phyloP scores from a whole-genome alignment of 2,797 vertebrate genomes.

The Trichosurus vulpecula region DNA sequence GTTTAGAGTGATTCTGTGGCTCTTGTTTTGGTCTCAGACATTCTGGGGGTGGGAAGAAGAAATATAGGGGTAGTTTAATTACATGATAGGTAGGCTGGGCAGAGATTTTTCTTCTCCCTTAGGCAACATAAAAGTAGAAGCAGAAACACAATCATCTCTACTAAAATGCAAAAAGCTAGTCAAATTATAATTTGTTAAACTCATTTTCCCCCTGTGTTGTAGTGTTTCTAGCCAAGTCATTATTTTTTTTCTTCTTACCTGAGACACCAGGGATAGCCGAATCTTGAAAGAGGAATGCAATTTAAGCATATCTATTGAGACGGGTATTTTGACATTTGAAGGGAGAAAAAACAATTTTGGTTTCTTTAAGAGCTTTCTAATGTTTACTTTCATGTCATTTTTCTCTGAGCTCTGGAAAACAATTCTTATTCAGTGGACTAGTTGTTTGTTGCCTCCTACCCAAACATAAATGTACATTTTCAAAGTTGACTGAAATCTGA shows the following conservation, averaged over 20 bases:
- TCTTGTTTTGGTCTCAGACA: not conserved
- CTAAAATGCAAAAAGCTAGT: slow-evolving; percentile 58
- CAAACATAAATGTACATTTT: not conserved
- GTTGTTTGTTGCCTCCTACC: slow-evolving; percentile 44
- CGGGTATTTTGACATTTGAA: slow-evolving; percentile 73
- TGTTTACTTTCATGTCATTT: slow-evolving; percentile 68
- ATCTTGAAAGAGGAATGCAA: slow-evolving; percentile 66
- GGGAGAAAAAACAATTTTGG: slow-evolving; percentile 66
- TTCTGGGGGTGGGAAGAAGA: slow-evolving; percentile 9
- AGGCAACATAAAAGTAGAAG: slow-evolving; percentile 44
- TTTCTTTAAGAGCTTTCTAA: slow-evolving; percentile 68
- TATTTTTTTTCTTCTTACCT: slow-evolving; percentile 64
- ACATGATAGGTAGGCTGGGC: not conserved
- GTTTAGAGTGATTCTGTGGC: not conserved
- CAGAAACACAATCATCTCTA: slow-evolving; percentile 45
- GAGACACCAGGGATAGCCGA: slow-evolving; percentile 31
- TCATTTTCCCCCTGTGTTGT: slow-evolving; percentile 4
- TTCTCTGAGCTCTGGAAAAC: slow-evolving; percentile 53
- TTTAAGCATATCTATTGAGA: slow-evolving; percentile 71
- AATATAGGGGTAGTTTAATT: not conserved
- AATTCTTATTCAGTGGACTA: slow-evolving; percentile 36
- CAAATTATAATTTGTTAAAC: slow-evolving; percentile 63
- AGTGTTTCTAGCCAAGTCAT: slow-evolving; percentile 55
- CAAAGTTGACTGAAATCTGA: slow-evolving; percentile 58
- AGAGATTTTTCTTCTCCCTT: slow-evolving; percentile 53